Evolutionary conservation across 2,888 invertebrate species (phyloP), one percentile per base, ranked within the genome.

Genomic region (Lucinisca nassula): DNA sequence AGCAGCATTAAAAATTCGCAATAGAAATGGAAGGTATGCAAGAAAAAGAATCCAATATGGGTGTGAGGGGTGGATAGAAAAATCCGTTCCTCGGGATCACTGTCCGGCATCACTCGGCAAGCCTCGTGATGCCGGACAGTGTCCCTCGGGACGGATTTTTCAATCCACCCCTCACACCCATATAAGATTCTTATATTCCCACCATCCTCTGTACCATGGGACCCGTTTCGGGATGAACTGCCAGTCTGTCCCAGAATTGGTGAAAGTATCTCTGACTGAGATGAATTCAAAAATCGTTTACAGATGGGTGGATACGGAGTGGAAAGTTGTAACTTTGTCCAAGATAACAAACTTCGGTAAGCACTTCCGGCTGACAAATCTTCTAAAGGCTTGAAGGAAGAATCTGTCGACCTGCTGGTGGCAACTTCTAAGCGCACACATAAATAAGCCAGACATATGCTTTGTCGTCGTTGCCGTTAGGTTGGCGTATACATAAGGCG

Each of bases 201-300:
- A 91, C 38, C 80, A 90, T 55, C 89, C 92, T 17, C 90, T 89
- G 67, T 80, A 91, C 86, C 87, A 88, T 0, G 88, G 85, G 0
- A 85, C 89, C 17, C 89, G 2, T 32, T 84, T 82, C 4, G 87
- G 82, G 40, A 89, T 90, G 74, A 91, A 90, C 49, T 75, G 32
- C 88, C 85, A 89, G 8, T 74, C 72, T 14, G 79, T 77, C 55
- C 79, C 79, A 37, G 70, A 35, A 49, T 37, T 51, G 35, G 38
- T 32, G n/a, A 85, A 45, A 32, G 58, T 27, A 12, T 85, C 77
- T 55, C 55, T 38, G 12, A 83, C 51, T 27, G 38, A 21, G 49
- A 61, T 21, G 1, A 81, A 81, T 35, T 61, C 14, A 21, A 72
- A 61, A 24, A 81, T 38, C 32, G 38, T 38, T 24, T 49, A 35